Evolutionary conservation across 1,140 invertebrate species (phyloP).

Genomic region (Ladona fulva): DNA sequence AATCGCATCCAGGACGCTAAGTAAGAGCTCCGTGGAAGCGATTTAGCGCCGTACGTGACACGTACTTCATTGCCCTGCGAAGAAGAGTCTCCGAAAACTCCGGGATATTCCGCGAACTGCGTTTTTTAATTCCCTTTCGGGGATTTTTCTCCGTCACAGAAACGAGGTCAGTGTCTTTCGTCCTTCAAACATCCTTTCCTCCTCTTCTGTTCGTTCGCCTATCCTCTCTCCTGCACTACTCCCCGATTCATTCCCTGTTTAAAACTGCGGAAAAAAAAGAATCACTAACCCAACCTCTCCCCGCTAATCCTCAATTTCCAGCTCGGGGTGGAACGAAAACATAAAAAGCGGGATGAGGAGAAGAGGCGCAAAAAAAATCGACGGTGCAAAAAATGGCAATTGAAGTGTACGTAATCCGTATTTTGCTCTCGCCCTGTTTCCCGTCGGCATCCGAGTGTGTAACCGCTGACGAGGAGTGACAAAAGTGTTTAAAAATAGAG

Average conservation of each 20-base stretch:
- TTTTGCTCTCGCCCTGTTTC: not conserved
- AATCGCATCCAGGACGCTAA: too few species aligned
- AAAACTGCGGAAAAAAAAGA: too few species aligned
- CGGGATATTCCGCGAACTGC: too few species aligned
- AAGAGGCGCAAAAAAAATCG: not conserved
- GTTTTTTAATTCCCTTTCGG: too few species aligned
- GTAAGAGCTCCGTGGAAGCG: too few species aligned
- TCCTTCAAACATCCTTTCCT: not conserved
- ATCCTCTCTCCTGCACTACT: not conserved
- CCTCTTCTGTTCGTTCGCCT: not conserved
- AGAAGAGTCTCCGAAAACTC: too few species aligned
- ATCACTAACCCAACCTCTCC: not conserved
- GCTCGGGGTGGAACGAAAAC: not conserved
- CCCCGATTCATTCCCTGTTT: too few species aligned
- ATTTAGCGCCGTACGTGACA: too few species aligned
- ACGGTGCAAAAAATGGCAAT: constrained; percentile 5
- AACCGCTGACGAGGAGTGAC: not conserved
- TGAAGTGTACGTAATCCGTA: constrained; percentile 1
- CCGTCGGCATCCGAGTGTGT: not conserved
- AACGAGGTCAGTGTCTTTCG: too few species aligned
- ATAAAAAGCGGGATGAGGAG: not conserved
- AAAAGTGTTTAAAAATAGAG: constrained; percentile 8
- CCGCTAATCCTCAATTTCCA: not conserved
- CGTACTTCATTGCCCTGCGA: too few species aligned
- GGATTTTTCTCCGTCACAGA: too few species aligned